phyloP scores from a whole-genome alignment of 2,797 vertebrate genomes.

The Fundulus diaphanus region DNA sequence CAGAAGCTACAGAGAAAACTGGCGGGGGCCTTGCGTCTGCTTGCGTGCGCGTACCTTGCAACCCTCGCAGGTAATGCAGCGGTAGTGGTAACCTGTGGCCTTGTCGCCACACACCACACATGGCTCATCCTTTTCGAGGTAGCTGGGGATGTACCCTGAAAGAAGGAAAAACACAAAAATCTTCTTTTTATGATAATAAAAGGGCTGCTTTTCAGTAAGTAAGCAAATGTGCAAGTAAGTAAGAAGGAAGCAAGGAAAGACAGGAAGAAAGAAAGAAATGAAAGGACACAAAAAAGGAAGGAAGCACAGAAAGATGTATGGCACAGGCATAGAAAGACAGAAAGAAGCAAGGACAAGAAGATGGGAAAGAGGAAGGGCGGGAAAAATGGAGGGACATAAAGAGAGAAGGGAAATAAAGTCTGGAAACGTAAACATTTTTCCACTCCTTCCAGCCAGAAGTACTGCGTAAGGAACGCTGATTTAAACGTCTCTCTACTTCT shows the following conservation, averaged over 20 bases:
- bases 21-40: not conserved
- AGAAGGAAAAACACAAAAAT: slow-evolving; percentile 8
- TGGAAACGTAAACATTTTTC: not conserved
- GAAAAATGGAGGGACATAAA: not conserved
- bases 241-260: not conserved
- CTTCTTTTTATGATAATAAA: not conserved
- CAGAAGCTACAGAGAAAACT: not conserved
- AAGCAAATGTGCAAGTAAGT: too few species aligned
- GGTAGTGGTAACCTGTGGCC: slow-evolving; percentile 98
- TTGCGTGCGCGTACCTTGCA: slow-evolving; percentile 89
- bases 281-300: not conserved
- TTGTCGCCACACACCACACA: slow-evolving; percentile 99
- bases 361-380: not conserved
- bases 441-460: not conserved
- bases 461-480: not conserved
- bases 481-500: not conserved
- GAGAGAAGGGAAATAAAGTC: not conserved
- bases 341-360: not conserved
- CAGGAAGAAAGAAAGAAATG: not conserved
- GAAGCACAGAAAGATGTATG: not conserved
- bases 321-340: not conserved
- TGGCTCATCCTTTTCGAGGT: slow-evolving; percentile 99
- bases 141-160: slow-evolving; percentile 96
- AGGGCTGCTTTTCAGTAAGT: not conserved
- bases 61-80: slow-evolving; percentile 99